These are phyloP conservation scores for Sebastes jordani DNA, from an alignment of 2,797 vertebrate genomes.

Conservation along the genomic window DNA sequence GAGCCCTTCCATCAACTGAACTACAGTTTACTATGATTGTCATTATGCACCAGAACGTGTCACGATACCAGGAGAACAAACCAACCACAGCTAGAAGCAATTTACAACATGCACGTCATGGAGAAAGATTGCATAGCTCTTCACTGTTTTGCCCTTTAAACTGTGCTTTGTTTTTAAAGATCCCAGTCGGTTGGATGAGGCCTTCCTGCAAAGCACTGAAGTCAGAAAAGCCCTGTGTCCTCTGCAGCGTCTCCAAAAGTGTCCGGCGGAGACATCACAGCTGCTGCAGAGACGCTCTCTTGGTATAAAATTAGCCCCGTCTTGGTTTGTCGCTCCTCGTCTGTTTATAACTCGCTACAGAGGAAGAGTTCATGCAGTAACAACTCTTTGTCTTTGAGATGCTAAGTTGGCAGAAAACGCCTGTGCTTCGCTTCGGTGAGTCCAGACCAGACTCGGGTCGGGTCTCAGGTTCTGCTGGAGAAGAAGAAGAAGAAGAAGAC, in stretches of 20 bases:
- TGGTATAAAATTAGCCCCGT: conserved; percentile 43
- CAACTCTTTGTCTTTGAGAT: background rate
- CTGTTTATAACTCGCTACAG: background rate
- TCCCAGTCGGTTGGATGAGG: background rate
- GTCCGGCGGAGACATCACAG: background rate
- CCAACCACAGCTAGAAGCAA: conserved; percentile 61
- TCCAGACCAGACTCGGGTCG: conserved; percentile 28
- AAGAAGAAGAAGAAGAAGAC: background rate
- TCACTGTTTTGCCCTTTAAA: conserved; percentile 76
- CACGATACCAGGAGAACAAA: conserved; percentile 69
- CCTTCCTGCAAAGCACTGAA: conserved; percentile 50
- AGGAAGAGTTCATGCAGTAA: conserved; percentile 48
- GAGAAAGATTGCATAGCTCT: conserved; percentile 88
- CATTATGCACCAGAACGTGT: conserved; percentile 81
- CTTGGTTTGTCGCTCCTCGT: background rate
- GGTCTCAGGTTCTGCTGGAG: background rate
- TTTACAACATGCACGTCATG: conserved; percentile 81
- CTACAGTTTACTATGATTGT: conserved; percentile 87
- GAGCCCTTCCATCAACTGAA: conserved; percentile 87
- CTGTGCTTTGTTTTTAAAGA: conserved; percentile 71
- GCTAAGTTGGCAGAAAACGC: conserved; percentile 19
- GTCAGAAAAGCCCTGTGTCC: conserved; percentile 47
- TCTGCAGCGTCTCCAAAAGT: background rate
- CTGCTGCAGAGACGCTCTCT: conserved; percentile 1
- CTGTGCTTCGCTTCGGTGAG: conserved; percentile 41